These are phyloP conservation scores for Torymus auratus DNA, from an alignment of 2,888 invertebrate species.

Conservation along the genomic window DNA sequence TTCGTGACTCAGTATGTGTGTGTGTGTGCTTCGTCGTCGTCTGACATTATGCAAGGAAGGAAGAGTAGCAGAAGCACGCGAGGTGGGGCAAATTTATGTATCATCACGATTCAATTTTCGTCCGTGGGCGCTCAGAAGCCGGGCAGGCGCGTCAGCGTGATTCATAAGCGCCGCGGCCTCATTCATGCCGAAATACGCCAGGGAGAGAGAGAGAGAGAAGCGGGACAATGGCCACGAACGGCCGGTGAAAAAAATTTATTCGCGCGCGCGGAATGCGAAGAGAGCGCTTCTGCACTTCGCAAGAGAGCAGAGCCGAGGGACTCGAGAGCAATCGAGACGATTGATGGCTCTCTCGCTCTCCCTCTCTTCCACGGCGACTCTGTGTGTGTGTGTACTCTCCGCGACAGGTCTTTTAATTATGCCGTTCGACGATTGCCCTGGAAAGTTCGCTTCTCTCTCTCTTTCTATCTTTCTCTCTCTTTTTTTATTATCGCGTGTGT, in stretches of 20 bases:
- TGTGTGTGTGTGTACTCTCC: no score
- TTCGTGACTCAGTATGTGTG: conserved; percentile 39
- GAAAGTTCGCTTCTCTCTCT: not conserved
- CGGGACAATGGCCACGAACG: conserved; percentile 40
- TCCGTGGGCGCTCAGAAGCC: conserved; percentile 29
- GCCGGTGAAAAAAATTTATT: conserved; percentile 47
- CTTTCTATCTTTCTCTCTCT: no score
- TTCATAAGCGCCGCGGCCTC: conserved; percentile 50
- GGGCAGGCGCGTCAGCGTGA: conserved; percentile 36
- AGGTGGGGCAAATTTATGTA: conserved; percentile 54
- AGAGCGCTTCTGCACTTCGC: conserved; percentile 39
- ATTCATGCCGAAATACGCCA: conserved; percentile 39
- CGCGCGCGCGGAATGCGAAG: conserved; percentile 36
- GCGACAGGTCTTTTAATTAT: conserved; percentile 8
- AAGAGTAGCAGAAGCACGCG: conserved; percentile 38
- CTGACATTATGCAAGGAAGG: conserved; percentile 57
- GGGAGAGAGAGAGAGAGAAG: not conserved
- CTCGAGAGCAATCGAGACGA: conserved; percentile 39
- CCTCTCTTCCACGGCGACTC: not conserved
- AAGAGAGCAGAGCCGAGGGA: not conserved
- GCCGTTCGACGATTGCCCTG: not conserved
- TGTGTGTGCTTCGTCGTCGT: not conserved
- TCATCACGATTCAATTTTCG: conserved; percentile 56
- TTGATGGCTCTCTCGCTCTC: conserved; percentile 26
- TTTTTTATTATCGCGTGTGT: no score